Evolutionary conservation across 1,140 invertebrate genomes (phyloP), one percentile per base, ranked within the genome.

Genomic region (Pachyrhynchus sulphureomaculatus): DNA sequence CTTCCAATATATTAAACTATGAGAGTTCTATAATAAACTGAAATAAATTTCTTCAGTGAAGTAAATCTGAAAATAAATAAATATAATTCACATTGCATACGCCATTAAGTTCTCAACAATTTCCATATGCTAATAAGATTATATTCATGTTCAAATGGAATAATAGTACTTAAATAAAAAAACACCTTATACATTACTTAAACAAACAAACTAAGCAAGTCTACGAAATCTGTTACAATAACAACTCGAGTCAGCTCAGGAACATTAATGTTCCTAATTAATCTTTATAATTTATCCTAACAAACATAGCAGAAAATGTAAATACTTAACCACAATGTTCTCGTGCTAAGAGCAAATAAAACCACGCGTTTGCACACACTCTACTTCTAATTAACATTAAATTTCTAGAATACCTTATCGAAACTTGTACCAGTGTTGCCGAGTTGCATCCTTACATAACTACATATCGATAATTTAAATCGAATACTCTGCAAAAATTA

Each of bases 361-460:
- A 62, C 51, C 60, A 62, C 60, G 60, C 60, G 60, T 62, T 62
- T 55, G 41, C 44, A 55, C 60, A 53, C 44, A 49, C 60, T 55
- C 44, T 62, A 53, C 36, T 55, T 53, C 60, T 61, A 51, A 55
- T 62, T 62, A 62, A 56, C 60, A 55, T 33, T 15, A 26, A 45
- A 53, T 53, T 53, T 37, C 44, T 52, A 47, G 58, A 41, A 45
- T 55, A 55, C 51, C 34, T n/a, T 33, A 39, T 41, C 33, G 29
- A 33, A 9, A 26, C 12, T 17, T 45, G n/a, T 3, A 10, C 9
- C 41, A 12, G 2, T 42, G 53, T 56, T 56, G 53, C 21, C 41
- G n/a, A n/a, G n/a, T n/a, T n/a, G n/a, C n/a, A n/a, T n/a, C n/a
- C n/a, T n/a, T n/a, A n/a, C n/a, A n/a, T n/a, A n/a, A n/a, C n/a